A percentile compares a stretch with the other conserved stretches of the same genome.
phyloP scores from a whole-genome alignment of 2,113 vertebrate genomes.

The Toxotes chatareus region DNA sequence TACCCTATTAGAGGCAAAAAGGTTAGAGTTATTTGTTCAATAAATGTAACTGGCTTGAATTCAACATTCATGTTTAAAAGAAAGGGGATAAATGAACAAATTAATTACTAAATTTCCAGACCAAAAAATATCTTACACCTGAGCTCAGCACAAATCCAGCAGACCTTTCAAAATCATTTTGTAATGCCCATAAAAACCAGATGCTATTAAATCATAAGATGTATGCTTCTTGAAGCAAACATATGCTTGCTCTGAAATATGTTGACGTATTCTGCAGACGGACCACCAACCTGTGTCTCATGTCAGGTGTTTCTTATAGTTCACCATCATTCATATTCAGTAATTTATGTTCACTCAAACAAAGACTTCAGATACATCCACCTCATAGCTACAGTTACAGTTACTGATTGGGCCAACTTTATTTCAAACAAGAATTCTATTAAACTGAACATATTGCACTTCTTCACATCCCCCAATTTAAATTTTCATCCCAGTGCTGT shows the following conservation, averaged over 20 bases:
- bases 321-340: neutral
- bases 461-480: neutral
- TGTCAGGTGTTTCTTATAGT: neutral
- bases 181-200: neutral
- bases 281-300: neutral
- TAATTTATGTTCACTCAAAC: neutral
- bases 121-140: neutral
- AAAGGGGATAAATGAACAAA: neutral
- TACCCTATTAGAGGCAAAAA: neutral
- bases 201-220: constrained; percentile 1
- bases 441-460: neutral
- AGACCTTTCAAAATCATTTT: neutral
- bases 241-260: neutral
- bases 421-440: neutral
- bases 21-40: neutral
- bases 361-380: neutral
- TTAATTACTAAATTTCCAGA: neutral
- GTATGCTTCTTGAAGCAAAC: constrained; percentile 3
- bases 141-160: constrained; percentile 26
- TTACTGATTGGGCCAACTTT: neutral
- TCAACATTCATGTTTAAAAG: neutral
- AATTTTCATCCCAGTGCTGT: neutral
- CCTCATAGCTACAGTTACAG: neutral
- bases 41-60: neutral
- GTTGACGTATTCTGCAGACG: neutral